Base-by-base conservation (phyloP, 2,888 invertebrate genomes). In the Eupithecia dodoneata region DNA sequence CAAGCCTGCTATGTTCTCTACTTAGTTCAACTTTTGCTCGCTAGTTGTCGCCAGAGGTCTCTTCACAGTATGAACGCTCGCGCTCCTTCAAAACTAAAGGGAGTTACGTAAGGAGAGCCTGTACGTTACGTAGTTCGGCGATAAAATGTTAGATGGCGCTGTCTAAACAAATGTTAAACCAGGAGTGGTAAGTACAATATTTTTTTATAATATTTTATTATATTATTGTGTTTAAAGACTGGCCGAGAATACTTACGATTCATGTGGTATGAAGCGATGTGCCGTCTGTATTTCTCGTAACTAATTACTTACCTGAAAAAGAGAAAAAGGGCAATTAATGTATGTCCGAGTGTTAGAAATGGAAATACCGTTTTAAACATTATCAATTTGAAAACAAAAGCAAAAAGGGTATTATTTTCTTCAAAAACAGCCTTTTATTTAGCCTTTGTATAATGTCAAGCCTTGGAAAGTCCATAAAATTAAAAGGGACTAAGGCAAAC, bases 141-240 rank as follows among this genome's bases (percentile, higher is more conserved):
- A n/a, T 10, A 76, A 79, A 79, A 63, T 69, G 10, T 63, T 81
- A 83, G 84, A 84, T 84, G 84, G 83, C 84, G 84, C 80, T 83
- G 81, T 52, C 66, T 63, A 75, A 7, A 41, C 10, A 55, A 72
- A 75, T 65, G 71, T 77, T 76, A 30, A 67, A 71, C 55, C 41
- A 55, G 52, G 45, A 30, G 63, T 63, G 10, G 30, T 30, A 4
- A 10, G 9, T 18, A 9, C 18, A 18, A 59, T 52, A 52, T 15
- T 52, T 12, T 15, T 5, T 4, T 5, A 15, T 13, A 10, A 59
- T 18, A 55, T 55, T 55, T 15, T n/a, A 47, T 4, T 52, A 2
- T 52, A 3, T 52, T 52, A 59, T 59, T 18, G 18, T 0, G 30
- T 63, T 10, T 59, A 18, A 59, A 10, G 59, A 59, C 18, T 2